These are phyloP conservation scores for Siphlonurus alternatus DNA, from an alignment of 2,888 invertebrate genomes.

Conservation along the genomic window DNA sequence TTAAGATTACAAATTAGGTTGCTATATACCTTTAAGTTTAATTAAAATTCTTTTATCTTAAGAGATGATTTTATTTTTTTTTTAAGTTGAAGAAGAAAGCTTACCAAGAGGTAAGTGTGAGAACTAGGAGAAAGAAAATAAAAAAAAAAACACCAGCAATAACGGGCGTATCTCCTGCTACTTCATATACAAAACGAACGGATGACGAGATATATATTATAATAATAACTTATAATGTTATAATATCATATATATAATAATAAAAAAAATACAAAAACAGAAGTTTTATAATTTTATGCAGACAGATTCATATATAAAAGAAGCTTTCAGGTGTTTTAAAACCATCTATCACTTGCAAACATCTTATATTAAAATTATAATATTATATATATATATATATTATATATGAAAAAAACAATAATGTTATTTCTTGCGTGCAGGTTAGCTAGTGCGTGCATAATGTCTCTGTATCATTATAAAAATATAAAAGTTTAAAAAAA, in stretches of 20 bases:
- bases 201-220: neutral
- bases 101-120: neutral
- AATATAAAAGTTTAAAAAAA: neutral
- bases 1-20: neutral
- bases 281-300: neutral
- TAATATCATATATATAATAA: neutral
- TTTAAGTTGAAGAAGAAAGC: neutral
- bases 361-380: neutral
- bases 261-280: neutral
- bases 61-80: neutral
- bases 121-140: neutral
- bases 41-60: neutral
- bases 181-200: neutral
- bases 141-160: neutral
- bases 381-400: neutral
- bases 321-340: neutral
- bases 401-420: too few relatives aligned
- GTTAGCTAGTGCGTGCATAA: neutral
- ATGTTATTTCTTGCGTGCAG: too few relatives aligned
- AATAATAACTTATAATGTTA: neutral
- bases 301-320: neutral
- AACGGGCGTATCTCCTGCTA: neutral
- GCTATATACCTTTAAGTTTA: neutral
- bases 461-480: neutral
- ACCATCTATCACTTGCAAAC: neutral